phyloP scores from a whole-genome alignment of 1,140 invertebrate species.

The Bombus terrestris region DNA sequence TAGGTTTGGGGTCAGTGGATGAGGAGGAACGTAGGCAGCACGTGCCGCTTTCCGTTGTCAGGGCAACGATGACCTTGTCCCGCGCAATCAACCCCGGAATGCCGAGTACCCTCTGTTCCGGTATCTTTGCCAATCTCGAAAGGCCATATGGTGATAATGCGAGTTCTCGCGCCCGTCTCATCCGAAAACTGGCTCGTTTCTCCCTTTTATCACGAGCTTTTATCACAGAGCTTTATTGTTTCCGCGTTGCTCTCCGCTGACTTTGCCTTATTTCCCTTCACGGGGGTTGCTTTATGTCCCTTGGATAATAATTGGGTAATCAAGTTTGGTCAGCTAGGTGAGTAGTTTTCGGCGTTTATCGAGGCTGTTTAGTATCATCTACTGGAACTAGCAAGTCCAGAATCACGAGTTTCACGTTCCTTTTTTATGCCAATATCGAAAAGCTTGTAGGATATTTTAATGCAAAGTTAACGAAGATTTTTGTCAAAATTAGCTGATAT shows the following conservation, averaged over 20 bases:
- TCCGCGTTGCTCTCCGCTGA: neutral
- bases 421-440: neutral
- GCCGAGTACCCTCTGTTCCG: conserved; percentile 67
- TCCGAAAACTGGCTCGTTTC: neutral
- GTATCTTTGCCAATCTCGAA: conserved; percentile 63
- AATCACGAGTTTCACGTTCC: too few relatives aligned
- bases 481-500: neutral
- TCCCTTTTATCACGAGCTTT: neutral
- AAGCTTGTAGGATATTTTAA: neutral
- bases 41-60: conserved; percentile 79
- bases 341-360: neutral
- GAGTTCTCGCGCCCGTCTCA: conserved; percentile 26
- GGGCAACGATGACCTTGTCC: conserved; percentile 81
- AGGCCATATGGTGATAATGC: conserved; percentile 62
- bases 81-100: conserved; percentile 79
- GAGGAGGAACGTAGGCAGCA: conserved; percentile 67
- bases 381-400: neutral
- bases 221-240: neutral
- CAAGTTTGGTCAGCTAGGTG: neutral
- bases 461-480: neutral
- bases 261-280: neutral
- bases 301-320: neutral
- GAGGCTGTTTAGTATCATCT: neutral
- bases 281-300: neutral
- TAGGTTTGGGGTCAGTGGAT: conserved; percentile 53